These are phyloP conservation scores for Acanthurus lineatus DNA, from an alignment of 2,797 vertebrate species.

Conservation along the genomic window DNA sequence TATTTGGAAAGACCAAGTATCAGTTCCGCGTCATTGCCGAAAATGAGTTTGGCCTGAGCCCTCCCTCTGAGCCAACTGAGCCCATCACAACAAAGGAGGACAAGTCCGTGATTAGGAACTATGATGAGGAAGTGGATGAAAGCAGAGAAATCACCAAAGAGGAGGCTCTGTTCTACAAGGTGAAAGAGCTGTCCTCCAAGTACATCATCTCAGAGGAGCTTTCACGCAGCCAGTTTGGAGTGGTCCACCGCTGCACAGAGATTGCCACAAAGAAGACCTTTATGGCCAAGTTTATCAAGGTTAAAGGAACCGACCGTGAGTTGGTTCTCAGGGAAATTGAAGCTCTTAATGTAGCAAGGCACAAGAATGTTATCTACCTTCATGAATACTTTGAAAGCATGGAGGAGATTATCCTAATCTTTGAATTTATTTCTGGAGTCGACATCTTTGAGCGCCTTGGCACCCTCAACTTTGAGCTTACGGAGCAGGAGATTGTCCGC, in stretches of 20 bases:
- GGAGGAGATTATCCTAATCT: constrained; percentile 97
- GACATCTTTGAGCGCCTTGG: constrained; percentile 98
- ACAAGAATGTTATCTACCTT: constrained; percentile 93
- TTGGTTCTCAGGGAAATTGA: constrained; percentile 97
- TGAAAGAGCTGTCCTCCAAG: constrained; percentile 94
- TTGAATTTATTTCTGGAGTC: constrained; percentile 97
- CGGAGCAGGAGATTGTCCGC: constrained; percentile 94
- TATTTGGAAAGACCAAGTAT: constrained; percentile 98
- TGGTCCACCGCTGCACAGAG: constrained; percentile 94
- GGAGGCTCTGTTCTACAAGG: constrained; percentile 92
- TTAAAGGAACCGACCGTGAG: constrained; percentile 97
- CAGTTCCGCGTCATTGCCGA: constrained; percentile 98
- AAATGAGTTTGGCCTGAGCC: constrained; percentile 95
- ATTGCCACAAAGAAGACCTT: constrained; percentile 96
- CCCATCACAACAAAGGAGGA: constrained; percentile 96
- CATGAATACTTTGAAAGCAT: constrained; percentile 98
- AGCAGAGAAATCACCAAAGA: constrained; percentile 88
- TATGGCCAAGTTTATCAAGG: constrained; percentile 98
- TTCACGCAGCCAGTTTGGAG: constrained; percentile 95
- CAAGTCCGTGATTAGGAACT: constrained; percentile 94
- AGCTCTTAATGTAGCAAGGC: constrained; percentile 93
- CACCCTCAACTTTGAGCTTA: constrained; percentile 93
- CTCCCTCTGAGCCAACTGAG: constrained; percentile 93
- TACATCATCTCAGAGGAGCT: constrained; percentile 98
- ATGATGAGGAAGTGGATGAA: constrained; percentile 98